Conservation (phyloP, 30 jellyfish, hydroid and myxozoan genomes). For the Hydractinia echinata region DNA sequence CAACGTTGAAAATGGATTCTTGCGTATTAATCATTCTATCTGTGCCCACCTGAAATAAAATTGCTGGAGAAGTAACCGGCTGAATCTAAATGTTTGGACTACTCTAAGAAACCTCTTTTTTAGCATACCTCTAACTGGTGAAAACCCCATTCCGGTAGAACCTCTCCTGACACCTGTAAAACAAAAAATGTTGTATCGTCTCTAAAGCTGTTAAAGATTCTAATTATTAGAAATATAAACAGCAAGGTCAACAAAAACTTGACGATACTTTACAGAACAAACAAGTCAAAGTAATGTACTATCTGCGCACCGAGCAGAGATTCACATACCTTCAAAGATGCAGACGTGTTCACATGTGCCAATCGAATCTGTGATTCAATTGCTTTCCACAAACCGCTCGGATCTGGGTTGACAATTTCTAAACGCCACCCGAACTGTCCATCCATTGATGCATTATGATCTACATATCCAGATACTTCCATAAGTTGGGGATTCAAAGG, state of each 20-base stretch:
- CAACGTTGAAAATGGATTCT: slow-evolving; percentile 96
- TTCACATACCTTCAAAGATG: slow-evolving; percentile 66
- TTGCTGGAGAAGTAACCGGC: neutral
- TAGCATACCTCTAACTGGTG: slow-evolving; percentile 84
- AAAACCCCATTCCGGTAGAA: slow-evolving; percentile 98
- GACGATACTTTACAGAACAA: neutral
- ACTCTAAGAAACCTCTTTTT: neutral
- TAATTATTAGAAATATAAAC: neutral
- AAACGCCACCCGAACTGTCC: slow-evolving; percentile 92
- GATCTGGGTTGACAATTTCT: slow-evolving; percentile 75
- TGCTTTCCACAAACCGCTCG: slow-evolving; percentile 70
- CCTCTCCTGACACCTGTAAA: slow-evolving; percentile 82
- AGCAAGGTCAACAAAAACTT: neutral
- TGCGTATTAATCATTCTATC: slow-evolving; percentile 62
- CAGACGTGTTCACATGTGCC: slow-evolving; percentile 87
- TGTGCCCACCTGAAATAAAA: slow-evolving; percentile 59
- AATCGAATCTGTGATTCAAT: slow-evolving; percentile 82
- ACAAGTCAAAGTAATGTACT: neutral
- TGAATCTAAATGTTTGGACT: neutral
- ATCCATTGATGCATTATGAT: slow-evolving; percentile 92
- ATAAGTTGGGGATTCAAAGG: slow-evolving; percentile 88
- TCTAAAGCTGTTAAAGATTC: neutral
- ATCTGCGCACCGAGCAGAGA: neutral
- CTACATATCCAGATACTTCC: slow-evolving; percentile 97
- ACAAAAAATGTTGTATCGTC: too few relatives aligned